Base-by-base conservation (phyloP, 2,113 vertebrate species). In the Glaucomys volans region DNA sequence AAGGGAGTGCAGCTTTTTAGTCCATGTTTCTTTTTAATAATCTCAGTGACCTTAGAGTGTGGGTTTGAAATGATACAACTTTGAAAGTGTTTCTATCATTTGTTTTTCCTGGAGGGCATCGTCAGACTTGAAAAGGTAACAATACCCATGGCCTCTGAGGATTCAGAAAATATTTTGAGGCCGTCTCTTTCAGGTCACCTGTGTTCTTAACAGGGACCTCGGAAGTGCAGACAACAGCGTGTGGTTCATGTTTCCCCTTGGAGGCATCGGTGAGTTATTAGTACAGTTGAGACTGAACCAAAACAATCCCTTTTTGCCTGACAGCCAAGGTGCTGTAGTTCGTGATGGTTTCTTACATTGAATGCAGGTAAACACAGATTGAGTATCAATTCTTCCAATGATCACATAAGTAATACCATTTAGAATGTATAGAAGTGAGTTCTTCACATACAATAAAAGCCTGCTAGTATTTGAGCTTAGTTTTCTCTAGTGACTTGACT, bases 51-150 rank as follows among this genome's bases (percentile, higher is more conserved):
- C 71, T 89, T 89, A 88, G 35, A 80, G 47, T 82, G 40, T 94
- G 40, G 16, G 57, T 92, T 85, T 80, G 59, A 92, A 92, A 85
- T 94, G 14, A 71, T 76, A 47, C 0, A 92, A 52, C 35, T 82
- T 96, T 57, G 50, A 42, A 80, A 94, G 40, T 95, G 47, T 80
- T 92, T 86, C 28, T 90, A 57, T 91, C n/a, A 62, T 64, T 76
- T 90, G 57, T 92, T 88, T 91, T 54, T 92, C 74, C 89, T 80
- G 37, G 64, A 93, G 59, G 4, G n/a, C 67, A n/a, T 93, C 69
- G 57, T 90, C 59, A 94, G 57, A 59, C 26, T 75, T 26, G 79
- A 35, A 52, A 52, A 76, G 18, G 40, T 76, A 67, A 35, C 57
- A 54, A 13, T 92, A 57, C 62, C n/a, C 86, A 18, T 94, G 66